These are phyloP conservation scores for Drosophila parvula DNA, from an alignment of 1,140 invertebrate species.

Conservation along the genomic window DNA sequence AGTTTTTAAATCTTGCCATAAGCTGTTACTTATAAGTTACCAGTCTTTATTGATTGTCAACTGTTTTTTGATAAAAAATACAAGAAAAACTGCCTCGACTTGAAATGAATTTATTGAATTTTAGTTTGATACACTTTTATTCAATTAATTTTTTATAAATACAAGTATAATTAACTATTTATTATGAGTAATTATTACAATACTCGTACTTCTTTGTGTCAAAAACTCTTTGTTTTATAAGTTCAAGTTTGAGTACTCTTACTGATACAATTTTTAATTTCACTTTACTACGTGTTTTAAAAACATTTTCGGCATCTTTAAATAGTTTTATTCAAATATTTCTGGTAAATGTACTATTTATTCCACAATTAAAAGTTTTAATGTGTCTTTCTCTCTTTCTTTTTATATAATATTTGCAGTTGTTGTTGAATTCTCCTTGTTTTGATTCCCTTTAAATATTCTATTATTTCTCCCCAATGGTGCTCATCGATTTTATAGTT, in stretches of 20 bases:
- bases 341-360: too few species aligned
- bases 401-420: background rate
- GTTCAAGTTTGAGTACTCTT: too few species aligned
- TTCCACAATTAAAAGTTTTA: background rate
- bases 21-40: conserved; percentile 1
- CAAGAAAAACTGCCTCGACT: background rate
- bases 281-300: too few species aligned
- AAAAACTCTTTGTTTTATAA: too few species aligned
- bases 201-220: background rate
- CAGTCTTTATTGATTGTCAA: background rate
- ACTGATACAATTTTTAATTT: too few species aligned
- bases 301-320: too few species aligned
- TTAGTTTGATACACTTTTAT: background rate
- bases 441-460: background rate
- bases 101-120: background rate
- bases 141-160: background rate
- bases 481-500: conserved; percentile 7
- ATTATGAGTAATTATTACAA: background rate
- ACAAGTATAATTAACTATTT: background rate
- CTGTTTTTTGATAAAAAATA: background rate
- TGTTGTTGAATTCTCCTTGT: too few species aligned
- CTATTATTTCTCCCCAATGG: background rate
- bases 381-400: too few species aligned
- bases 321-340: too few species aligned
- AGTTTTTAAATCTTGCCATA: conserved; percentile 39